These are phyloP conservation scores for Probaryconus sp. DNA, from an alignment of 1,140 invertebrate genomes.

Conservation along the genomic window DNA sequence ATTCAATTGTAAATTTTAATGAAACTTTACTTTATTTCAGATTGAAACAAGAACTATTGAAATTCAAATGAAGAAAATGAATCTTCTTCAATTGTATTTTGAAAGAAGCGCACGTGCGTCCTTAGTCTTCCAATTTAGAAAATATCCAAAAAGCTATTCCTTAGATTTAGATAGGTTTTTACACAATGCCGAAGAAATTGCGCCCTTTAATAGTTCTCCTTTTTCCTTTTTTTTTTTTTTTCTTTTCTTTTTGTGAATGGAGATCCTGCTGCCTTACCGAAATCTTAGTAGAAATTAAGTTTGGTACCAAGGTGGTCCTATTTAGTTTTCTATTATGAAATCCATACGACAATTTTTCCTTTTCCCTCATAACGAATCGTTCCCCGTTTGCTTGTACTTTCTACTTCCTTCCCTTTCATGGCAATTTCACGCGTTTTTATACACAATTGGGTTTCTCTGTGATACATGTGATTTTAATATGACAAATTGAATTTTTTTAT, in stretches of 20 bases:
- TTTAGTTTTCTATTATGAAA: conserved; percentile 40
- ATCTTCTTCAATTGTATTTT: too few species aligned
- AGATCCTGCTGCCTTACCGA: too few species aligned
- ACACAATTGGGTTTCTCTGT: too few species aligned
- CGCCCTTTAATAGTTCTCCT: too few species aligned
- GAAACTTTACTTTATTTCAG: too few species aligned
- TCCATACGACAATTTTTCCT: conserved; percentile 34
- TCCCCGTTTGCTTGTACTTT: conserved; percentile 24
- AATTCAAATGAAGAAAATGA: conserved; percentile 29
- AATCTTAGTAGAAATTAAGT: not conserved
- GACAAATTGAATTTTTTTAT: too few species aligned
- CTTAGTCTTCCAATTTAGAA: conserved; percentile 22
- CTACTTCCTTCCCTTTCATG: conserved; percentile 30
- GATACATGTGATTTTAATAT: too few species aligned
- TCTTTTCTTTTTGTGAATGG: too few species aligned
- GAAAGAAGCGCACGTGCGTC: conserved; percentile 41
- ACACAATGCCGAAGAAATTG: conserved; percentile 37
- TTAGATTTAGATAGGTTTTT: conserved; percentile 11
- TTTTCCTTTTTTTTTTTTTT: too few species aligned
- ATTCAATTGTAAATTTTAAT: too few species aligned
- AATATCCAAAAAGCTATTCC: too few species aligned
- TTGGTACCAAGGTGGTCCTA: not conserved
- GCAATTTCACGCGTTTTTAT: conserved; percentile 40
- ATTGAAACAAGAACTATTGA: conserved; percentile 3
- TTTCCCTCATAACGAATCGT: conserved; percentile 39